A percentile compares a stretch with the other conserved stretches of the same genome.
Conservation (phyloP, 2,888 invertebrate genomes). For the Pherbina coryleti region DNA sequence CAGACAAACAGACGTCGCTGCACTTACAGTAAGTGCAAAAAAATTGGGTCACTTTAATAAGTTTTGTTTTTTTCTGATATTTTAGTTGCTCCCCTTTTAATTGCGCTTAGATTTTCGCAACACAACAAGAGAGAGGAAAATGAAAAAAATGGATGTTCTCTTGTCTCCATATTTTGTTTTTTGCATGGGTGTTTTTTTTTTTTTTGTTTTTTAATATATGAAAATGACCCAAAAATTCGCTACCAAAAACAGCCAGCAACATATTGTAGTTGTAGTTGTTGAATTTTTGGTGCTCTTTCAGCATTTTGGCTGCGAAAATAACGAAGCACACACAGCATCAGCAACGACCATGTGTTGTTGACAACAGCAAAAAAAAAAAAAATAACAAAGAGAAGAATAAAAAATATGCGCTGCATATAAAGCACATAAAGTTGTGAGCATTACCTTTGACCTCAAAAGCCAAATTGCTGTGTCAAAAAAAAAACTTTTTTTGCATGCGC, state of each 20-base stretch:
- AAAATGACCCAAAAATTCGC: slow-evolving; percentile 18
- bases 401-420: slow-evolving; percentile 6
- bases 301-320: neutral
- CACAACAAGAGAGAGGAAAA: neutral
- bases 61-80: neutral
- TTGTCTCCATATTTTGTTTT: neutral
- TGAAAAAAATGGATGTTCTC: neutral
- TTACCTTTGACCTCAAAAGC: slow-evolving; percentile 30
- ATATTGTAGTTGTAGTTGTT: neutral
- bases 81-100: neutral
- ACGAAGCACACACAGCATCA: neutral
- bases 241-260: neutral
- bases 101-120: neutral
- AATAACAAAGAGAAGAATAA: neutral
- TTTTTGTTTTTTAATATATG: slow-evolving; percentile 11
- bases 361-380: neutral
- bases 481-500: neutral
- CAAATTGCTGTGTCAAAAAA: slow-evolving; percentile 4
- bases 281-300: neutral
- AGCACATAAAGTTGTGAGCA: slow-evolving; percentile 21
- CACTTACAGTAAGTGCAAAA: neutral
- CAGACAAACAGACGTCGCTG: slow-evolving; percentile 29
- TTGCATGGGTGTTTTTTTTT: neutral
- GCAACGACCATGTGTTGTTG: neutral
- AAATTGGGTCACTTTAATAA: neutral